Evolutionary conservation across 2,888 invertebrate species (phyloP), one percentile per base, ranked within the genome.

Genomic region (Pyrrhia umbra): DNA sequence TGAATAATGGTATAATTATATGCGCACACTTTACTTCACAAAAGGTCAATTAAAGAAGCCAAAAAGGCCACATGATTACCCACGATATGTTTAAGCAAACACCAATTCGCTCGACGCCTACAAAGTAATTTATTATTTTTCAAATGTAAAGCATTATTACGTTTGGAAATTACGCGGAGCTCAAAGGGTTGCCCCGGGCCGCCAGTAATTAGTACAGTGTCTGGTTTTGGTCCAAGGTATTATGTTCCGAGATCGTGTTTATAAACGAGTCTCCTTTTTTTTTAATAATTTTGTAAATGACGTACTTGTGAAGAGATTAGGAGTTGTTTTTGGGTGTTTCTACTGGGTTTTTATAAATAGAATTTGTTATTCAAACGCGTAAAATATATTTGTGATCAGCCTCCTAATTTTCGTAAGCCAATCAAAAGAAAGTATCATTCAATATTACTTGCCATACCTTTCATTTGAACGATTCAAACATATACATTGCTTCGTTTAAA

Each of bases 91-190:
- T 73, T 60, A 69, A 61, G 46, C 46, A 73, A 73, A 69, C 54
- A 60, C 56, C 40, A 73, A 65, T 60, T 59, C 40, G 15, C 16
- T 46, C 10, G 47, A 54, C 59, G 47, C 67, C 40, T 55, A 20
- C 39, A 66, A 56, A 63, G 69, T 73, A 78, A 78, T 78, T 65
- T 74, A 70, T 78, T 68, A 78, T 69, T 73, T 78, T 71, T 65
- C 54, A 62, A 77, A 77, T 77, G 62, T 55, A 65, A 68, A 71
- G 71, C 57, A 69, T 69, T 76, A 72, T 71, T 69, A 60, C 60
- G 64, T 72, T 70, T 66, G 61, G 37, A 73, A 71, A 73, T 73
- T 72, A 63, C 49, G 43, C 15, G 42, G 45, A 25, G 39, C 45
- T 75, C 61, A 75, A 75, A 66, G 77, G 79, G 61, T 57, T 54